Evolutionary conservation across 2,113 vertebrate genomes (phyloP), one percentile per base, ranked within the genome.

Genomic region (Cisticola juncidis): DNA sequence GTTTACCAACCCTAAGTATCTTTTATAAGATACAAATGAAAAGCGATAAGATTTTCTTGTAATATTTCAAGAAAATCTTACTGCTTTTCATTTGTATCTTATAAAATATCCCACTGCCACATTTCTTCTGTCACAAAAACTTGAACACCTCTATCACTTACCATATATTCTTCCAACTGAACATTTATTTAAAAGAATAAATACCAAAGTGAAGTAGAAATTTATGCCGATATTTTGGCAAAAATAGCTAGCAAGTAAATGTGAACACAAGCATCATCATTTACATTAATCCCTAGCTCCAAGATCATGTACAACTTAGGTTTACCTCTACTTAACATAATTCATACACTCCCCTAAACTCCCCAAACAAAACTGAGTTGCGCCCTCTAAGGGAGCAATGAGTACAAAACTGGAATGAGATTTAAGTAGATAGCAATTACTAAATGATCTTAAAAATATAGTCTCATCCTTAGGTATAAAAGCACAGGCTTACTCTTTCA

Each of bases 291-390:
- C 22, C 31, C 14, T 53, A 58, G 8, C 23, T 84, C 28, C 64
- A 70, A 0, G 0, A 14, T 1, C 31, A 4, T 14, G 8, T 57
- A 28, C 11, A 71, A 12, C 1, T 53, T 74, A 36, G 13, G 9
- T 71, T 78, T 90, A 36, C 22, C 0, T 66, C 29, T 42, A 24
- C 9, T 42, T 69, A 33, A 58, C 4, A 21, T 26, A 38, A 66
- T 58, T 78, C 23, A 31, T 81, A 9, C 11, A 9, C 6, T 54
- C 8, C 38, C 64, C 77, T 54, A 51, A 92, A 51, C 10, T 68
- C 21, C 33, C 12, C 25, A 60, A 19, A 47, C 3, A n/a, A 79
- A 85, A 54, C 0, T 58, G 33, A 68, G 15, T 62, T 7, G 47
- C 36, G 13, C 1, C 40, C 4, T 56, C 22, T 53, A 36, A 57